Percentiles rank a stretch among this genome's conserved stretches.
Conservation (phyloP, 1,140 invertebrate species). For the Latrodectus geometricus region DNA sequence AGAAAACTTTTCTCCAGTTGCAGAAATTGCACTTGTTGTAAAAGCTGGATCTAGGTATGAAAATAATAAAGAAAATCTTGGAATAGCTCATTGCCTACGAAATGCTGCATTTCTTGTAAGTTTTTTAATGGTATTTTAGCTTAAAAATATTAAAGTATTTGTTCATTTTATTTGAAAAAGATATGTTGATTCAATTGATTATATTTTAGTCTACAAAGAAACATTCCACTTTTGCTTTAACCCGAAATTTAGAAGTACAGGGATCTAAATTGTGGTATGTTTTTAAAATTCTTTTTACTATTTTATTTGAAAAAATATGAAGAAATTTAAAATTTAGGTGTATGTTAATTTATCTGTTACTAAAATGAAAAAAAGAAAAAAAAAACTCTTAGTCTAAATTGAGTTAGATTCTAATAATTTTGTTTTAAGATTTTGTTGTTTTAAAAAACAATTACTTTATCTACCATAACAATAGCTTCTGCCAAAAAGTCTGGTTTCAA, state of each 20-base stretch:
- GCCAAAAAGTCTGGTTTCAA: no score
- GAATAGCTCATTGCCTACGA: slow-evolving; percentile 81
- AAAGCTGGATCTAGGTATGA: slow-evolving; percentile 92
- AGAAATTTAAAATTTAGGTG: no score
- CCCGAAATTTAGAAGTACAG: slow-evolving; percentile 82
- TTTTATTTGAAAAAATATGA: no score
- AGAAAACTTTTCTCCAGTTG: slow-evolving; percentile 81
- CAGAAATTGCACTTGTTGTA: slow-evolving; percentile 83
- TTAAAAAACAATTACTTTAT: no score
- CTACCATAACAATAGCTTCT: no score
- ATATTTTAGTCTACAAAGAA: slow-evolving; percentile 52
- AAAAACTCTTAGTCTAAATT: no score
- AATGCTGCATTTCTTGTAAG: slow-evolving; percentile 77
- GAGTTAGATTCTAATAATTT: no score
- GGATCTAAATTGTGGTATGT: slow-evolving; percentile 78
- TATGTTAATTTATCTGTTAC: no score
- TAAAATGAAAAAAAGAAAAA: no score
- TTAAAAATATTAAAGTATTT: no score
- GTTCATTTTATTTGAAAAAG: no score
- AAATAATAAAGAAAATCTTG: slow-evolving; percentile 76
- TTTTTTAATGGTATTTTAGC: not conserved
- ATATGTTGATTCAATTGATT: not conserved
- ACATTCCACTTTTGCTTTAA: slow-evolving; percentile 74
- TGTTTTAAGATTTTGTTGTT: no score
- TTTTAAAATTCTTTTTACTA: not conserved